Evolutionary conservation across 2,888 invertebrate species (phyloP), one percentile per base, ranked within the genome.

Genomic region (Scelioninae gen. 1): DNA sequence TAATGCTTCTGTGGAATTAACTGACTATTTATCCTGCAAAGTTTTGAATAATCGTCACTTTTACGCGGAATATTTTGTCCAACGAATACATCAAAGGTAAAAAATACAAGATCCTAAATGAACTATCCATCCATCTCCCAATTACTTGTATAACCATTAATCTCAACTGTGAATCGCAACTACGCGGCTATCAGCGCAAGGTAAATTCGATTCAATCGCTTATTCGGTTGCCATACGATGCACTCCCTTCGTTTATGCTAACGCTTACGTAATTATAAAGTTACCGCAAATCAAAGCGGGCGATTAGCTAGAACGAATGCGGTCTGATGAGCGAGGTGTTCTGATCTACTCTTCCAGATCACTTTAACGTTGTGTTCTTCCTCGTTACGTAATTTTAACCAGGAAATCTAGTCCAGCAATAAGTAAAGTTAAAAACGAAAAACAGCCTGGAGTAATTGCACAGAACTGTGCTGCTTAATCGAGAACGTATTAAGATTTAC

Each of bases 201-300:
- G 63, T 51, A 72, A 66, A 78, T 82, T 78, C 78, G 77, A 82
- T 75, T 78, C 51, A 49, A 75, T 74, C 63, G 63, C 32, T 71
- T 55, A 71, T 63, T 78, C 69, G 65, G 66, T 34, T 60, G 79
- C 71, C 65, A 63, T 69, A 49, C 56, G 38, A 29, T 65, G 51
- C 40, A 31, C 49, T 76, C 63, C 71, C 75, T 58, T 63, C 65
- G 56, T 53, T 71, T 60, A 74, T 65, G 49, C 40, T 23, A 62
- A 62, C 47, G 40, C 45, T 80, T 80, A 66, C 60, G 76, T 72
- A 77, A 82, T 82, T 75, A 71, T 23, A 7, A 63, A 62, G 49
- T 75, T 66, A 62, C 72, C 40, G 40, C 68, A 29, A 74, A 74
- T 56, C 55, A 74, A 74, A 72, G 23, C 60, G 31, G 49, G n/a